Conservation (phyloP, 2,797 vertebrate genomes). For the Babyrousa celebensis region DNA sequence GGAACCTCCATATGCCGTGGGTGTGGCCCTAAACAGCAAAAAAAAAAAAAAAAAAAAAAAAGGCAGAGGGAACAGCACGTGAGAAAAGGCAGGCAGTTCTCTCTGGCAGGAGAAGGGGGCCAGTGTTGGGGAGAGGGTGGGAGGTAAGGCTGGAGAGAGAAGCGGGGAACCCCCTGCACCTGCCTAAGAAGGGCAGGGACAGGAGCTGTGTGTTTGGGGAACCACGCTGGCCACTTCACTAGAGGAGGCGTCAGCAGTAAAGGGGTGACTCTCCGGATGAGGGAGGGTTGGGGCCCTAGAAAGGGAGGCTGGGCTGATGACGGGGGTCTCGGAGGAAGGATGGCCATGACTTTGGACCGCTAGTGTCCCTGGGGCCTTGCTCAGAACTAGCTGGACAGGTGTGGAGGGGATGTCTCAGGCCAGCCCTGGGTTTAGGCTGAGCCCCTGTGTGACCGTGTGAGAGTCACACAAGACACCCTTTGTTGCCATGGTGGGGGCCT, state of each 20-base stretch:
- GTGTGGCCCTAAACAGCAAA: no score
- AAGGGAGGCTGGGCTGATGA: neutral
- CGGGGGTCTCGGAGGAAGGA: neutral
- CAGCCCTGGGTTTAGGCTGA: neutral
- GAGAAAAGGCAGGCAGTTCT: neutral
- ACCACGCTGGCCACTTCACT: accelerated
- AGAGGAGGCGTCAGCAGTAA: neutral
- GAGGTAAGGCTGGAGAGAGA: neutral
- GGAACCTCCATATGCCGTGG: no score
- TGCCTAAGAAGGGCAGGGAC: neutral
- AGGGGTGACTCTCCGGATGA: neutral
- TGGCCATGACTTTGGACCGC: neutral
- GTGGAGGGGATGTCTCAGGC: neutral
- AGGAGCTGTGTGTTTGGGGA: neutral
- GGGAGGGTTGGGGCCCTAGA: neutral
- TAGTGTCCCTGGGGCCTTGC: neutral
- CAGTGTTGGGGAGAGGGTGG: no score
- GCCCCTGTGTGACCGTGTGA: neutral
- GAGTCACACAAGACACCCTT: no score
- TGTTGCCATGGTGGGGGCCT: neutral
- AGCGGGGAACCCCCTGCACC: no score
- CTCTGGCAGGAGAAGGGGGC: neutral
- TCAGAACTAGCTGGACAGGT: accelerated
- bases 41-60: no score
- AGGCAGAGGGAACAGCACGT: neutral